Conservation (phyloP, 2,113 vertebrate genomes). For the Pholis gunnellus region DNA sequence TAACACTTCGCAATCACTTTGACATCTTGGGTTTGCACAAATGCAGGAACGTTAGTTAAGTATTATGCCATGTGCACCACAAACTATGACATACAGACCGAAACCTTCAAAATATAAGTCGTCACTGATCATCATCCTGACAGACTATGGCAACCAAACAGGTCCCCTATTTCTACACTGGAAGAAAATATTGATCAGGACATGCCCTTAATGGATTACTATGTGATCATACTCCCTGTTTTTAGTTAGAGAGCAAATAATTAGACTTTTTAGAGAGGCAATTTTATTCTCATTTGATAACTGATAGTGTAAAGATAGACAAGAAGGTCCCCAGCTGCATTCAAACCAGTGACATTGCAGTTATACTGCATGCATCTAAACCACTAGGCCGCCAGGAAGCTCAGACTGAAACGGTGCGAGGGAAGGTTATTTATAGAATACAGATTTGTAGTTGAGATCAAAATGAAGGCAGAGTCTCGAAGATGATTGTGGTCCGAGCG, state of each 20-base stretch:
- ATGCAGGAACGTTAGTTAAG: neutral
- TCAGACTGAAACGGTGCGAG: neutral
- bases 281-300: neutral
- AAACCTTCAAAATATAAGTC: neutral
- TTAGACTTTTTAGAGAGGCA: neutral
- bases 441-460: neutral
- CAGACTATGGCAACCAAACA: neutral
- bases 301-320: neutral
- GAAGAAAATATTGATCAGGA: neutral
- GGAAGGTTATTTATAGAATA: neutral
- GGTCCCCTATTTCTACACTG: neutral
- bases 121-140: neutral
- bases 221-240: neutral
- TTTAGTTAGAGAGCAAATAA: neutral
- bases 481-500: neutral
- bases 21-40: neutral
- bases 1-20: too few species aligned
- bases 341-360: neutral
- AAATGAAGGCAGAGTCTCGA: neutral
- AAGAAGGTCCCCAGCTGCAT: neutral
- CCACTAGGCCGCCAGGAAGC: neutral
- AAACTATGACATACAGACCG: neutral
- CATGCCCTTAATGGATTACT: neutral
- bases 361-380: neutral
- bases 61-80: neutral